Conservation (phyloP, 2,113 vertebrate genomes). For the Chaetorhynchus papuensis region DNA sequence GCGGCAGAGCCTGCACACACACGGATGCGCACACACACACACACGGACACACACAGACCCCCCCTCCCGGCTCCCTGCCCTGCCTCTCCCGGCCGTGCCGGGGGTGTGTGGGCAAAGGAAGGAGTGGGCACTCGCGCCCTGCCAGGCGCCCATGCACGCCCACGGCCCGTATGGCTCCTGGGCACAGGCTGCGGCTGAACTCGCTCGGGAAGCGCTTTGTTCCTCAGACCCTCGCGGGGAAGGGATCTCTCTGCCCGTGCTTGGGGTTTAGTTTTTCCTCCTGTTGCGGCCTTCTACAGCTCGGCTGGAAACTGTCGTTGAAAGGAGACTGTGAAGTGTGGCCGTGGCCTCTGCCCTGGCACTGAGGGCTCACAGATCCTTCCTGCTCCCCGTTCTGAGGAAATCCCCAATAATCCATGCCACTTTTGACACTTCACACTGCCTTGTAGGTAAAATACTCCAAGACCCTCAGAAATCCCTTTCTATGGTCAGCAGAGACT, state of each 20-base stretch:
- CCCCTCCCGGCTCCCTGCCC: neutral
- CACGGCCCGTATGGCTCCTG: slow-evolving; percentile 20
- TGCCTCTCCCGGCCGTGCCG: neutral
- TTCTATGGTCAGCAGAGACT: neutral
- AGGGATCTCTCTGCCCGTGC: neutral
- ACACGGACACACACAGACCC: neutral
- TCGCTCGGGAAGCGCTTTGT: neutral
- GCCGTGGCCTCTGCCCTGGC: neutral
- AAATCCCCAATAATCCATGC: neutral
- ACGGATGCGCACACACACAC: neutral
- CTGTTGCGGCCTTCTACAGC: neutral
- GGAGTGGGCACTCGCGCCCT: slow-evolving; percentile 14
- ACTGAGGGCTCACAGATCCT: neutral
- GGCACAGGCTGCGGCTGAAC: neutral
- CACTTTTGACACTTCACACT: neutral
- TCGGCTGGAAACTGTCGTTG: neutral
- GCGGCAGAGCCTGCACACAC: neutral
- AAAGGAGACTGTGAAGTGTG: neutral
- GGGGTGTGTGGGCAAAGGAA: neutral
- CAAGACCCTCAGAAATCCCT: neutral
- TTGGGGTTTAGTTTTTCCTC: neutral
- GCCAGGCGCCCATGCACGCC: slow-evolving; percentile 8
- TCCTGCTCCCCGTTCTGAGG: rapidly evolving
- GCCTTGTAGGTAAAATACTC: neutral
- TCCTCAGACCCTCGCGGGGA: neutral